phyloP scores from a whole-genome alignment of 2,888 invertebrate genomes.

The Macrophya alboannulata region DNA sequence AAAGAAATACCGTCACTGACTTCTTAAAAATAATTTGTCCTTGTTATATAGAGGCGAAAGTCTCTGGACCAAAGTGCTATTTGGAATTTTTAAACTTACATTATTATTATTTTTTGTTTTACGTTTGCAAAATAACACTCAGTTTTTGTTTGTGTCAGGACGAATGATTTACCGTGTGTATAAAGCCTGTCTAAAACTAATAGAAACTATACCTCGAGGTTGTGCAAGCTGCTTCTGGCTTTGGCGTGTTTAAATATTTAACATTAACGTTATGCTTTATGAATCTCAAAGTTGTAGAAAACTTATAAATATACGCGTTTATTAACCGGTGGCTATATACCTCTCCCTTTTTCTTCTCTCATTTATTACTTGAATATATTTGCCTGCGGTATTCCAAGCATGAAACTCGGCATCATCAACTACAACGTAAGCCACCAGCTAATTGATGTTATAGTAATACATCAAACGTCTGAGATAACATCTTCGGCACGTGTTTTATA shows the following conservation, averaged over 20 bases:
- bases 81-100: background rate
- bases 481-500: slow-evolving; percentile 21
- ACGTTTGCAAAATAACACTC: background rate
- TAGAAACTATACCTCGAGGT: slow-evolving; percentile 43
- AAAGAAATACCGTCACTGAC: background rate
- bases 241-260: slow-evolving; percentile 50
- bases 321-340: background rate
- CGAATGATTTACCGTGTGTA: slow-evolving; percentile 36
- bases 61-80: background rate
- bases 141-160: slow-evolving; percentile 14
- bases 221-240: slow-evolving; percentile 32
- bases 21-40: background rate
- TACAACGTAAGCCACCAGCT: background rate
- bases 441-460: slow-evolving; percentile 17
- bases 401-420: slow-evolving; percentile 35
- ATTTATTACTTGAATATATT: background rate
- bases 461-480: slow-evolving; percentile 40
- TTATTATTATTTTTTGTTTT: slow-evolving; percentile 18
- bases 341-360: background rate
- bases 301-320: slow-evolving; percentile 2
- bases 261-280: slow-evolving; percentile 39
- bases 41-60: background rate
- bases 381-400: slow-evolving; percentile 18
- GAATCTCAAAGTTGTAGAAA: slow-evolving; percentile 45
- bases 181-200: slow-evolving; percentile 35